Conservation (phyloP, 2,113 vertebrate genomes). For the Platysternon megacephalum region DNA sequence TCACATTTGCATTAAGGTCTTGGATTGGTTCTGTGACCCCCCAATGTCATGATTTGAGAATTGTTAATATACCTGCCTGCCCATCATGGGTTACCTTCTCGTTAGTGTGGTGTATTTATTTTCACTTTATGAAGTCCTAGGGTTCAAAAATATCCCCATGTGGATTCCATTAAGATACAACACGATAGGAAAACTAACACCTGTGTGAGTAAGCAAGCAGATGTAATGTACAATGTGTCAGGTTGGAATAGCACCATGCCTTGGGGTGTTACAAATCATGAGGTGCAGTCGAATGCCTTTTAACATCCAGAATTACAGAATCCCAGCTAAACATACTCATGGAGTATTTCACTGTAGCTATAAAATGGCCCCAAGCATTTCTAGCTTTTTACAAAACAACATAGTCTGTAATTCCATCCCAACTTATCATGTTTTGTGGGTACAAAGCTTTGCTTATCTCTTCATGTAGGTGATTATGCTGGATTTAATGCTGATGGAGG, state of each 20-base stretch:
- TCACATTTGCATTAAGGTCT: background rate
- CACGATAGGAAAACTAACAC: background rate
- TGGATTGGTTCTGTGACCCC: background rate
- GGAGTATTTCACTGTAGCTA: background rate
- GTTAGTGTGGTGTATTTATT: background rate
- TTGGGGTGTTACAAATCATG: background rate
- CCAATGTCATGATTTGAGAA: background rate
- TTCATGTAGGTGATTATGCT: background rate
- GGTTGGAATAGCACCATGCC: background rate
- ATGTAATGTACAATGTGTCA: no score
- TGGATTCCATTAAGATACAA: background rate
- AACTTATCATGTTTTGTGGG: background rate
- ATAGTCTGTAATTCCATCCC: background rate
- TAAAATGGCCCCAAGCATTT: background rate
- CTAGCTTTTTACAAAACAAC: background rate
- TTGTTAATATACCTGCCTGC: background rate
- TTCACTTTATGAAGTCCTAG: background rate
- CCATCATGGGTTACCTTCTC: background rate
- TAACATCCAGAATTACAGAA: background rate
- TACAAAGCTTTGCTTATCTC: background rate
- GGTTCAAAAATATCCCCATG: background rate
- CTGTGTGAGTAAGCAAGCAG: background rate
- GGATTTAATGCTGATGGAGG: background rate
- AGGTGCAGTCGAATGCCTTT: background rate
- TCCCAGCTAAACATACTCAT: background rate